Percentiles rank a stretch among this genome's conserved stretches.
phyloP scores from a whole-genome alignment of 1,140 invertebrate genomes.

The Diachasmimorpha longicaudata region DNA sequence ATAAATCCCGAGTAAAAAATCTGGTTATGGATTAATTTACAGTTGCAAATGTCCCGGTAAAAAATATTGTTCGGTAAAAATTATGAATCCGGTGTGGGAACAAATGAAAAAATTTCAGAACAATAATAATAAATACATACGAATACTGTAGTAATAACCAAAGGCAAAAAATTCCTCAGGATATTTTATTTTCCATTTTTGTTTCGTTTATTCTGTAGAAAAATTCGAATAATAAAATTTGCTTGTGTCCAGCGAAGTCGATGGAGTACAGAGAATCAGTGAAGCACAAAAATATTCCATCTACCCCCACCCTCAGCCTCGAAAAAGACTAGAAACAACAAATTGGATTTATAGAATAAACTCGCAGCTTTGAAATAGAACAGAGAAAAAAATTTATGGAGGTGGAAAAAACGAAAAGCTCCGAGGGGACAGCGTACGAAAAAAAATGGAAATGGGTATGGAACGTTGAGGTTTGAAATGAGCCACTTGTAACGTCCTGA shows the following conservation, averaged over 20 bases:
- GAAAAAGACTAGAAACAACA: conserved; percentile 10
- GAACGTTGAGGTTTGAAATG: not conserved
- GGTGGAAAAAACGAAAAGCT: not conserved
- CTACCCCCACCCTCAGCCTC: not conserved
- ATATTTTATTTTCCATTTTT: not conserved
- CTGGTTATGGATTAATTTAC: too few species aligned
- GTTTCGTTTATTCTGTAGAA: not conserved
- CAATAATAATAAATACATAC: too few species aligned
- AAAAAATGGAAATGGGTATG: not conserved
- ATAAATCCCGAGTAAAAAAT: too few species aligned
- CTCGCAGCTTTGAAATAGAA: conserved; percentile 5
- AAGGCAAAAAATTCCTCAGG: not conserved
- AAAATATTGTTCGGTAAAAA: too few species aligned
- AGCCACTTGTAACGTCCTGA: not conserved
- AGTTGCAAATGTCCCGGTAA: too few species aligned
- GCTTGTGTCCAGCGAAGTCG: not conserved
- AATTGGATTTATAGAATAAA: conserved; percentile 13
- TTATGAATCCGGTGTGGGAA: too few species aligned
- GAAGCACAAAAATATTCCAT: not conserved
- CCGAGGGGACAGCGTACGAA: not conserved
- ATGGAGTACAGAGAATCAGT: not conserved
- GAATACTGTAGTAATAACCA: too few species aligned
- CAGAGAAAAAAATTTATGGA: not conserved
- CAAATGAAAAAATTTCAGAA: too few species aligned
- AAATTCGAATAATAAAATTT: not conserved